Base-by-base conservation (phyloP, 2,113 vertebrate species). In the Scortum barcoo region DNA sequence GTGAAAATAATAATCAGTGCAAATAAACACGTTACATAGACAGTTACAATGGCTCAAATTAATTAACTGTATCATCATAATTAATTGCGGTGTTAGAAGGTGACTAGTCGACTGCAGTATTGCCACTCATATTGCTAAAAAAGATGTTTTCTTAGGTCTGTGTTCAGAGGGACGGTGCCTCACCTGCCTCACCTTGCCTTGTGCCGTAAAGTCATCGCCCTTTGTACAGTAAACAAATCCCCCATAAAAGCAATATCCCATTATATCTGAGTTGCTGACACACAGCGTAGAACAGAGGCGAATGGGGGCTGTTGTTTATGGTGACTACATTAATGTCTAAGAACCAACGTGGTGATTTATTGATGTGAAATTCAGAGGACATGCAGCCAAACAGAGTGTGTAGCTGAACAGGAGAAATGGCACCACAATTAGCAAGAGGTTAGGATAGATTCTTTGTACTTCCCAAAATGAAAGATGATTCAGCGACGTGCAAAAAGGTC, bases 271-370 rank as follows among this genome's bases (percentile, higher is more conserved):
- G 24, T 30, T 68, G 51, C 71, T 58, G 42, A 80, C 76, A 79
- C 56, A 72, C 22, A 38, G 20, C 57, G 42, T 24, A 66, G n/a
- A 7, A 24, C 17, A 74, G 36, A 83, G 51, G 56, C 42, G 22
- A 57, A 17, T n/a, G 12, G 48, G 88, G 57, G 66, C 30, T 48
- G 78, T 50, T 56, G 76, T 72, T 83, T 82, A 58, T 83, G 67
- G 19, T 42, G 72, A 60, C 62, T 81, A 61, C 57, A 57, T 78
- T 83, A 69, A 78, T 79, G 71, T 70, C 26, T 72, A 56, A 54
- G 77, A 86, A 78, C 17, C 72, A 62, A 54, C 78, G 56, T 60
- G 54, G 20, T 81, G 28, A 88, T 83, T 81, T 73, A 62, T 57
- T 81, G 19, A 71, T 61, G 33, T 70, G 30, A 42, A 74, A 56